These are phyloP conservation scores for Amphimallon solstitiale DNA, from an alignment of 2,888 invertebrate genomes.

Conservation along the genomic window DNA sequence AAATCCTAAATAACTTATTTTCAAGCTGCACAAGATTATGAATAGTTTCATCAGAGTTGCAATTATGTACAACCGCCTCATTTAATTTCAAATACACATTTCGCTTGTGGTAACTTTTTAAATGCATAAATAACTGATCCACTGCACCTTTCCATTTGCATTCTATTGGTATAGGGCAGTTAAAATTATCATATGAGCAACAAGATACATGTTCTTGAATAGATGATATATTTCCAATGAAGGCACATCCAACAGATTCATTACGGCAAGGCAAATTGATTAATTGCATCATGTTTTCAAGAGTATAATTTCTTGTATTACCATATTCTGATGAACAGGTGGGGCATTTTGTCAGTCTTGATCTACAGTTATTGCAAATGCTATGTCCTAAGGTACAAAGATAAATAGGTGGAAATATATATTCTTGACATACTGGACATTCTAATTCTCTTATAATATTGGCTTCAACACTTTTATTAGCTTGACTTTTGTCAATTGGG, in stretches of 20 bases:
- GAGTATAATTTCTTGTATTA: constrained; percentile 38
- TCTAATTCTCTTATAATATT: constrained; percentile 32
- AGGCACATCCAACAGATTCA: constrained; percentile 30
- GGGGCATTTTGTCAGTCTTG: constrained; percentile 39
- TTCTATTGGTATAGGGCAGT: neutral
- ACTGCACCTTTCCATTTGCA: neutral
- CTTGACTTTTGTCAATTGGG: too few species aligned
- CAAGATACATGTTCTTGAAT: neutral
- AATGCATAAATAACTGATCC: neutral
- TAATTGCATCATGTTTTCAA: constrained; percentile 38
- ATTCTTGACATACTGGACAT: constrained; percentile 42
- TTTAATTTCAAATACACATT: neutral
- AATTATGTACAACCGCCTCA: neutral
- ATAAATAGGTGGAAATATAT: constrained; percentile 41
- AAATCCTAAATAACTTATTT: neutral
- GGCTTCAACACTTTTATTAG: neutral
- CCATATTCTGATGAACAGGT: constrained; percentile 36
- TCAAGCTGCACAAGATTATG: neutral
- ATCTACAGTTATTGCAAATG: constrained; percentile 37
- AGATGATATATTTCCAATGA: neutral
- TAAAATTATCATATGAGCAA: neutral
- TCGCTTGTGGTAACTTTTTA: neutral
- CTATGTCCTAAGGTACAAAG: constrained; percentile 40
- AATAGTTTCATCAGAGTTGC: neutral
- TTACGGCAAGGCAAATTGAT: constrained; percentile 36